phyloP scores from a whole-genome alignment of 2,888 invertebrate species.

The Tinea pellionella region DNA sequence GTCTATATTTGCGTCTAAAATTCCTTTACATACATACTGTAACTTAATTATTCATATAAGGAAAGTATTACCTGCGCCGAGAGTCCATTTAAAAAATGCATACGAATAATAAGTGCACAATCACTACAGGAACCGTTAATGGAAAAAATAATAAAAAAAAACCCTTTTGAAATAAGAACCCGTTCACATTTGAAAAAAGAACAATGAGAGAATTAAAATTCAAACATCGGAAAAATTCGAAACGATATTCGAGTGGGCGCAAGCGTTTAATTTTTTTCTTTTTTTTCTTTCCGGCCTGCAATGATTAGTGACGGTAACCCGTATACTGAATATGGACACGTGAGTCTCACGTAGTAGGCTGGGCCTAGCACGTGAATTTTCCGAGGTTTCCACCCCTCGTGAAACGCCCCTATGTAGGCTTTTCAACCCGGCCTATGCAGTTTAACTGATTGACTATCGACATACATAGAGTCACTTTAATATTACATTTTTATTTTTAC shows the following conservation, averaged over 20 bases:
- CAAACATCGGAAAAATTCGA: slow-evolving; percentile 27
- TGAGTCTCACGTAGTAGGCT: slow-evolving; percentile 48
- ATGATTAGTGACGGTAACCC: slow-evolving; percentile 59
- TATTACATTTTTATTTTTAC: slow-evolving; percentile 17
- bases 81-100: neutral
- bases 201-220: slow-evolving; percentile 22
- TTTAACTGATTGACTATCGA: slow-evolving; percentile 57
- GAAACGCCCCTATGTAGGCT: slow-evolving; percentile 69
- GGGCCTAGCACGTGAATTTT: slow-evolving; percentile 66
- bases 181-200: slow-evolving; percentile 9
- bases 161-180: neutral
- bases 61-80: neutral
- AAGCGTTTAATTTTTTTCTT: slow-evolving; percentile 27
- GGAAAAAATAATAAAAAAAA: neutral
- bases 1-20: too few species aligned
- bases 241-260: slow-evolving; percentile 26
- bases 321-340: slow-evolving; percentile 61
- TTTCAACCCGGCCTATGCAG: slow-evolving; percentile 70
- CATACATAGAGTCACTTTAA: slow-evolving; percentile 36
- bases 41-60: neutral
- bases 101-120: neutral
- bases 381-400: slow-evolving; percentile 68
- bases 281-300: slow-evolving; percentile 53
- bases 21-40: too few species aligned
- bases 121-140: neutral